Conservation (phyloP, 2,888 invertebrate genomes). For the Himalopsyche kuldschensis region DNA sequence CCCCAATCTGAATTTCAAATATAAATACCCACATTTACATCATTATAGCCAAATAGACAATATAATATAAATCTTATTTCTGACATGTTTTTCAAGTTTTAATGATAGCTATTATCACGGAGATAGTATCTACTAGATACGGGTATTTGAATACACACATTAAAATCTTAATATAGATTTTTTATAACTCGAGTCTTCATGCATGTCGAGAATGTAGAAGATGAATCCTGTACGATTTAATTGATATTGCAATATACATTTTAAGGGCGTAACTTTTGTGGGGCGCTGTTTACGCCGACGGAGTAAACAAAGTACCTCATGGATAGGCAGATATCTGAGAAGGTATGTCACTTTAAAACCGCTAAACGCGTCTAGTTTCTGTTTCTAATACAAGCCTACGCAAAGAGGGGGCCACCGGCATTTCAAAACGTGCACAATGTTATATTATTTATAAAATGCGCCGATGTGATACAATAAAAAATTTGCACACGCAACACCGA, state of each 20-base stretch:
- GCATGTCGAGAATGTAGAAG: no score
- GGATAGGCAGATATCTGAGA: slow-evolving; percentile 16
- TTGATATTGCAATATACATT: no score
- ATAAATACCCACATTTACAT: no score
- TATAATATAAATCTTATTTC: not conserved
- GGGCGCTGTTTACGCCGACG: not conserved
- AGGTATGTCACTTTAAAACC: slow-evolving; percentile 11
- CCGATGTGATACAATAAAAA: not conserved
- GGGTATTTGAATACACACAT: no score
- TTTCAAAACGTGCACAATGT: not conserved
- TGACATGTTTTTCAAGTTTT: not conserved
- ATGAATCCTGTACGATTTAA: no score
- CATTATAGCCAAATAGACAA: not conserved
- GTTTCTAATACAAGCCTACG: not conserved
- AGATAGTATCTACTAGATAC: no score
- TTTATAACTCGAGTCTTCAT: no score
- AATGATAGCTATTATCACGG: no score
- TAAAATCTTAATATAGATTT: no score
- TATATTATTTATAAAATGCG: not conserved
- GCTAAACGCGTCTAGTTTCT: not conserved
- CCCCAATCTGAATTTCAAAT: no score
- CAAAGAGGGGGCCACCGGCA: not conserved
- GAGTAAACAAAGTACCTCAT: not conserved
- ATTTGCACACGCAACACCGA: not conserved
- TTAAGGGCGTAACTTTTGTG: not conserved